These are phyloP conservation scores for Upupa epops DNA, from an alignment of 2,113 vertebrate genomes.

Conservation along the genomic window DNA sequence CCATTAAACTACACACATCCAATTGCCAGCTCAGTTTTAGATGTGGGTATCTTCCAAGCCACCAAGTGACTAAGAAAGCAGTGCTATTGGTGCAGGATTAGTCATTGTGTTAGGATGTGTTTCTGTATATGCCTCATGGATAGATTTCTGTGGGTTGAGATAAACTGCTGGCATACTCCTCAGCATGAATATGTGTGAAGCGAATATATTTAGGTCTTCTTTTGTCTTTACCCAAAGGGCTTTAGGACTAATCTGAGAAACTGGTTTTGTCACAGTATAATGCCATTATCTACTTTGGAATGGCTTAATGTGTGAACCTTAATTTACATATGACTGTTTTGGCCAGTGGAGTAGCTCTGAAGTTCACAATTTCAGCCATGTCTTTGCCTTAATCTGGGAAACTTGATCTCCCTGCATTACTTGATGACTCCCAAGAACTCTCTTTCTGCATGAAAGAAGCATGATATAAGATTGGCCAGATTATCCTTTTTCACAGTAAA, in stretches of 20 bases:
- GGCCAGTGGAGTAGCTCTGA: neutral
- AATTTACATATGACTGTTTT: neutral
- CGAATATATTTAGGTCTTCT: neutral
- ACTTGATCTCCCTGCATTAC: neutral
- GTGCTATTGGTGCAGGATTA: slow-evolving; percentile 36
- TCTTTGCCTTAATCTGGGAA: neutral
- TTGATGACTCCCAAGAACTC: neutral
- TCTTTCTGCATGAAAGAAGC: neutral
- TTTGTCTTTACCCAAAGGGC: neutral
- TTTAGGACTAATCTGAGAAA: neutral
- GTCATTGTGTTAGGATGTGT: slow-evolving; percentile 48
- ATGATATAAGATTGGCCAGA: neutral
- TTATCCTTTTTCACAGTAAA: neutral
- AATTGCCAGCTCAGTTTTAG: slow-evolving; percentile 40
- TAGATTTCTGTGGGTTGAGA: slow-evolving; percentile 29
- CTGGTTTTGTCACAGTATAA: neutral
- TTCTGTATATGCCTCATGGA: slow-evolving; percentile 54
- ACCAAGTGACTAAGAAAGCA: slow-evolving; percentile 34
- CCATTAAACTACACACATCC: neutral
- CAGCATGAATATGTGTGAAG: neutral
- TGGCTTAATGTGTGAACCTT: neutral
- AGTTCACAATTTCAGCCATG: neutral
- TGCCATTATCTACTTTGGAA: neutral
- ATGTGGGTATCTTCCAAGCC: slow-evolving; percentile 13
- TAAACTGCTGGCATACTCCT: slow-evolving; percentile 39